phyloP scores from a whole-genome alignment of 1,140 invertebrate genomes.

The Colletes latitarsis region DNA sequence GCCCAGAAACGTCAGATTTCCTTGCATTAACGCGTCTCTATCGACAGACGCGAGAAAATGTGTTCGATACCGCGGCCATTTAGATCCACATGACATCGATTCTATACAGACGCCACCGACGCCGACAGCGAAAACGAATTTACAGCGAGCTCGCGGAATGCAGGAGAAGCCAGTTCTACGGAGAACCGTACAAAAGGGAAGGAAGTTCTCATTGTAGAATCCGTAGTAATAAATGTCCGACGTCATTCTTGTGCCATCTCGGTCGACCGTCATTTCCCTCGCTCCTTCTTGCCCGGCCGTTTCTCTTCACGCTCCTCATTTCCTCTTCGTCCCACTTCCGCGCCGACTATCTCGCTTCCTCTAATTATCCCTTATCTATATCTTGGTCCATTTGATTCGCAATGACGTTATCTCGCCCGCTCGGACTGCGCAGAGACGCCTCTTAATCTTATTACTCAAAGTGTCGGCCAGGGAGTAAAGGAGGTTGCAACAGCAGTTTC shows the following conservation, averaged over 20 bases:
- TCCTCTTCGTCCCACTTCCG: constrained; percentile 53
- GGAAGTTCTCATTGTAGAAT: constrained; percentile 75
- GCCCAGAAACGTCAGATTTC: constrained; percentile 21
- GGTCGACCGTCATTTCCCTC: constrained; percentile 34
- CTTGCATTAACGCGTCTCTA: not conserved
- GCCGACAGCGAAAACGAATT: constrained; percentile 19
- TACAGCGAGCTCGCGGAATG: constrained; percentile 11
- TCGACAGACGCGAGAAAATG: constrained; percentile 20
- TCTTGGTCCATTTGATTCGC: constrained; percentile 80
- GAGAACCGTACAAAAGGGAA: constrained; percentile 56
- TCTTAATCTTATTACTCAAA: constrained; percentile 81
- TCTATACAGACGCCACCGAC: not conserved
- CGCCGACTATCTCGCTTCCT: constrained; percentile 75
- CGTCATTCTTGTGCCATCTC: constrained; percentile 69
- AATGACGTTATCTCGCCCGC: constrained; percentile 79
- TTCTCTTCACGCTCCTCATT: constrained; percentile 34
- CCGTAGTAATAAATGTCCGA: constrained; percentile 77
- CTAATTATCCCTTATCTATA: constrained; percentile 81
- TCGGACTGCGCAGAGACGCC: constrained; percentile 75
- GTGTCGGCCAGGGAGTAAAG: constrained; percentile 75
- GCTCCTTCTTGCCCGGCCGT: constrained; percentile 10
- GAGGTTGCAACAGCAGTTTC: constrained; percentile 75
- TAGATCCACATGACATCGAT: constrained; percentile 20
- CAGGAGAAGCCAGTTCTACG: constrained; percentile 17
- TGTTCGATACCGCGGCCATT: not conserved